Evolutionary conservation across 2,888 invertebrate species (phyloP), one percentile per base, ranked within the genome.

Genomic region (Tridacna gigas): DNA sequence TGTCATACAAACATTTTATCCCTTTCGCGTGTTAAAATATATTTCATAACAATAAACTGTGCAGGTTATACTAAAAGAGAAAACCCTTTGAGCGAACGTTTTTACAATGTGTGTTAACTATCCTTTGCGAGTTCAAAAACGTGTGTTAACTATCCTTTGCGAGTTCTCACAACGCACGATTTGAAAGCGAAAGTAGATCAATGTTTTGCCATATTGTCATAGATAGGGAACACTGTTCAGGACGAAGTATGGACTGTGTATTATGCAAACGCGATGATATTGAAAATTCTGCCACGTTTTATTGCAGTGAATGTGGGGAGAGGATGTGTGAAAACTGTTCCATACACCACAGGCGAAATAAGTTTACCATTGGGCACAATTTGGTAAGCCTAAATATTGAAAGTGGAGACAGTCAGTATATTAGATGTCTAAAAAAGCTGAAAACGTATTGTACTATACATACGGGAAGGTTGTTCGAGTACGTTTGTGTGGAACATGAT

Each of bases 221-320:
- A n/a, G n/a, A n/a, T n/a, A n/a, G n/a, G n/a, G n/a, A n/a, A n/a
- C n/a, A n/a, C n/a, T n/a, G n/a, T n/a, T n/a, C n/a, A n/a, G n/a
- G n/a, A n/a, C n/a, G n/a, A n/a, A n/a, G n/a, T n/a, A 63, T 63
- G 12, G 22, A 63, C n/a, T 63, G 63, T 63, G 63, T 15, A 63
- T n/a, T 22, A n/a, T 63, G 63, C n/a, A 15, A n/a, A 15, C 63
- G 12, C n/a, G 63, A 63, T 63, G n/a, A 63, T 15, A 63, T 63
- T 15, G 13, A n/a, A n/a, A 22, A 15, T 9, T 11, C 63, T 9
- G 18, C 63, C n/a, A 63, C 13, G 9, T 63, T 15, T 9, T 63
- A 63, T n/a, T 63, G 63, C n/a, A 63, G 63, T 63, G 63, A 63
- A 22, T 63, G 63, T 63, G 63, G 22, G 63, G 63, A 63, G n/a